A percentile compares a stretch with the other conserved stretches of the same genome.
Evolutionary conservation across 2,797 vertebrate species (phyloP).

Genomic region (Hoplostethus mediterraneus): DNA sequence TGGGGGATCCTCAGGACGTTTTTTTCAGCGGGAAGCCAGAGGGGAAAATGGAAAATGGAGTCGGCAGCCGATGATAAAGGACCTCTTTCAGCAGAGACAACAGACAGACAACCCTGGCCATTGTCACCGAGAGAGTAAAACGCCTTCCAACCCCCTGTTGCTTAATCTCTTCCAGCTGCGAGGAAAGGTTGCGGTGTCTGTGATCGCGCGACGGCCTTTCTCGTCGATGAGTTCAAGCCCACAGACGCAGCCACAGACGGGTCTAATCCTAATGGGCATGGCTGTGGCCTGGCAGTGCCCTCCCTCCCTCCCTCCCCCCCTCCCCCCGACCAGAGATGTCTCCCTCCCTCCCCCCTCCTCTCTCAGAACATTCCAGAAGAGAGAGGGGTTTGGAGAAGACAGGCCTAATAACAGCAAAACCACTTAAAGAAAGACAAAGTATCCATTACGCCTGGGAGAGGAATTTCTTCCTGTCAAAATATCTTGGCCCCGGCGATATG

Average conservation of each 20-base stretch:
- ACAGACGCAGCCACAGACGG: slow-evolving; percentile 46
- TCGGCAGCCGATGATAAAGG: slow-evolving; percentile 54
- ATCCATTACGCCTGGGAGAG: slow-evolving; percentile 31
- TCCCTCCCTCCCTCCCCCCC: background rate
- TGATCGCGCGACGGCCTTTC: slow-evolving; percentile 45
- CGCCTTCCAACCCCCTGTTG: slow-evolving; percentile 42
- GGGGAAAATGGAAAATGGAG: slow-evolving; percentile 51
- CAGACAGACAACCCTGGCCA: slow-evolving; percentile 56
- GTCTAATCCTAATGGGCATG: slow-evolving; percentile 53
- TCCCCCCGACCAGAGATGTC: slow-evolving; percentile 45
- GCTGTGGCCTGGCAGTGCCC: slow-evolving; percentile 38
- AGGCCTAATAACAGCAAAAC: slow-evolving; percentile 32
- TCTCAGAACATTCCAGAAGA: slow-evolving; percentile 31
- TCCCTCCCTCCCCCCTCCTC: background rate
- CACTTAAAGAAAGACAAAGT: slow-evolving; percentile 34
- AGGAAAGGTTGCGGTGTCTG: slow-evolving; percentile 49
- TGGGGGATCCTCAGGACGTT: slow-evolving; percentile 32
- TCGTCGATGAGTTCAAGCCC: slow-evolving; percentile 42
- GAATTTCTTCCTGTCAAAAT: slow-evolving; percentile 35
- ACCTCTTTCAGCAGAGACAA: slow-evolving; percentile 37
- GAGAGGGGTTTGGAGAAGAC: slow-evolving; percentile 1
- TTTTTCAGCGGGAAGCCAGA: slow-evolving; percentile 41
- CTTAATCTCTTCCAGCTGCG: slow-evolving; percentile 76
- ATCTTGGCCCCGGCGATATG: slow-evolving; percentile 25
- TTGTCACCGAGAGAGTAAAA: slow-evolving; percentile 69